Evolutionary conservation across 2,113 vertebrate genomes (phyloP), one percentile per base, ranked within the genome.

Genomic region (Psettodes erumei): DNA sequence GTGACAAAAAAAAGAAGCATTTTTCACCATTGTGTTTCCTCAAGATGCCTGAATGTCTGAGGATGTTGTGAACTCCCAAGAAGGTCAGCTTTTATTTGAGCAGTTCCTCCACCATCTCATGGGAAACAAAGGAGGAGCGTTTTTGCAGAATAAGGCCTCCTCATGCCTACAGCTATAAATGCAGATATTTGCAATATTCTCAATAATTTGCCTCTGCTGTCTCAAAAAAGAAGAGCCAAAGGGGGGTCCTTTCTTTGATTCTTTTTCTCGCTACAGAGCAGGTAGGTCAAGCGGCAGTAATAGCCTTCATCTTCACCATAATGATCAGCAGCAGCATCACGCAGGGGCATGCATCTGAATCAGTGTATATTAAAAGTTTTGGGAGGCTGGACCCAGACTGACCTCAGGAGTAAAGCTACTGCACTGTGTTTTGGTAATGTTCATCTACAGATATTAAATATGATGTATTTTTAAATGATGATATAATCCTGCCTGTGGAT

Each of bases 241-340:
- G 56, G 73, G 84, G 81, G 75, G 75, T 87, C 79, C 71, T 25
- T 54, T 61, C 82, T 89, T 86, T 89, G 75, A 88, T 88, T 79
- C 63, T 63, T 79, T 54, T 51, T 78, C 76, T 82, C 27, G 48
- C 43, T 63, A 53, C 40, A 47, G 69, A 85, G 75, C 77, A 81
- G 79, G 68, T 69, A 87, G 71, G 77, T 88, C 84, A 89, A 90
- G 87, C 75, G 21, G 67, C 60, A 85, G 43, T 90, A 89, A 90
- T 65, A 80, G 48, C 70, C 70, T 91, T 90, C 80, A 90, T 86
- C 82, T 89, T 83, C 79, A 78, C 83, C 81, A 81, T 67, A 69
- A 78, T 77, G 67, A 79, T 71, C 56, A 21, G 19, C 77, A 69
- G 59, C 64, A 42, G 48, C 77, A 84, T 70, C 66, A 64, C 48